A percentile compares a stretch with the other conserved stretches of the same genome.
phyloP scores from a whole-genome alignment of 23 tunicate genomes.

The Halocynthia roretzi region DNA sequence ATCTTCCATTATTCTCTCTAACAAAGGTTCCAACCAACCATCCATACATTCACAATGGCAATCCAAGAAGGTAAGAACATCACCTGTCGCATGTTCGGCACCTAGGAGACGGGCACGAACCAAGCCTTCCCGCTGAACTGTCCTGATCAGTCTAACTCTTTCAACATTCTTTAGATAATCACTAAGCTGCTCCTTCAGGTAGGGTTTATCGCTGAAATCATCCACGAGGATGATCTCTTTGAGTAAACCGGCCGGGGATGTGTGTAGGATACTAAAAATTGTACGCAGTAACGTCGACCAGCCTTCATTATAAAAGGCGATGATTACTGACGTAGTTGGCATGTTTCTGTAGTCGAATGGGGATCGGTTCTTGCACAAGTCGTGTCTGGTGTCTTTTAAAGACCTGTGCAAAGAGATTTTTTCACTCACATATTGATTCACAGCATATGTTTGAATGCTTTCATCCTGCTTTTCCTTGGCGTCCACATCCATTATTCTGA shows the following conservation, averaged over 20 bases:
- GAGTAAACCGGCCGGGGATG: conserved; percentile 61
- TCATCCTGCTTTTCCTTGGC: conserved; percentile 60
- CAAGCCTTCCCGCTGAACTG: conserved; percentile 85
- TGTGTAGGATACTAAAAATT: conserved; percentile 76
- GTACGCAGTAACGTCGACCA: conserved; percentile 80
- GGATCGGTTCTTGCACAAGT: conserved; percentile 50
- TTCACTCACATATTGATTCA: conserved; percentile 88
- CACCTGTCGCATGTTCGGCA: conserved; percentile 90
- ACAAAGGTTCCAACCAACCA: conserved; percentile 96
- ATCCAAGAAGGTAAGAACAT: conserved; percentile 88
- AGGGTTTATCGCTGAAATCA: conserved; percentile 77
- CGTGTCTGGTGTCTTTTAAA: conserved; percentile 61
- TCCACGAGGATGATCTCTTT: conserved; percentile 78
- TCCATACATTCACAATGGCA: conserved; percentile 96
- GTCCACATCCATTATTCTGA: conserved; percentile 39
- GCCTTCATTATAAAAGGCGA: conserved; percentile 89
- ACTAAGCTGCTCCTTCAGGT: conserved; percentile 56
- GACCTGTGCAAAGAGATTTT: conserved; percentile 75
- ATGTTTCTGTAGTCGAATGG: conserved; percentile 67
- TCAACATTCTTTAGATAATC: conserved; percentile 34
- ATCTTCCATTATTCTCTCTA: conserved; percentile 79
- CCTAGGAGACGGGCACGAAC: conserved; percentile 94
- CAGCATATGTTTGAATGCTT: conserved; percentile 68
- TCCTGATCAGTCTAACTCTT: conserved; percentile 87
- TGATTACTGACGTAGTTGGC: conserved; percentile 81